Evolutionary conservation across 2,797 vertebrate species (phyloP), one percentile per base, ranked within the genome.

Genomic region (Brachyalestes nurse): DNA sequence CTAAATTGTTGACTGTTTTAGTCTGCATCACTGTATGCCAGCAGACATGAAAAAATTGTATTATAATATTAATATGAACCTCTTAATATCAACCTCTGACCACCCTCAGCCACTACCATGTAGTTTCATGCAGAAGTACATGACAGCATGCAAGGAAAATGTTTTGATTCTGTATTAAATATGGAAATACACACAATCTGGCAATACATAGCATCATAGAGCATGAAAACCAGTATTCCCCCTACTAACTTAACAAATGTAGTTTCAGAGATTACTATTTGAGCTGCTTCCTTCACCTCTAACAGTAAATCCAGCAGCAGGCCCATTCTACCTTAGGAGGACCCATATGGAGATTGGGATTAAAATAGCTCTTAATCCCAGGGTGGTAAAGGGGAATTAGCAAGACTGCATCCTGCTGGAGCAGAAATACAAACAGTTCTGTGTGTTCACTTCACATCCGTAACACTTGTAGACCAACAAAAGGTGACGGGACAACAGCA

Each of bases 341-440:
- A 81, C 86, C 88, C 91, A 93, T 91, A 93, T 91, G 90, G 90
- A 77, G 90, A 91, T 87, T 90, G 89, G 88, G 92, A 94, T 93
- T 93, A 93, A 91, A 93, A 93, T 91, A 91, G 89, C 84, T 75
- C 89, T 86, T 94, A 95, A 95, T 94, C 94, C 92, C 81, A 58
- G 72, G 75, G 84, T 88, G 87, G 88, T 86, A 89, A 90, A 90
- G 90, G 88, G 91, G 92, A 92, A 91, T 93, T 93, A 93, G 89
- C 87, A 87, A 86, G 86, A 88, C 85, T 87, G 88, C 86, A 86
- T 89, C 86, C 86, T 53, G 10, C n/a, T 71, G 75, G 82, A 78
- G 85, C 88, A 87, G 83, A 55, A 80, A 83, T 45, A 53, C 8
- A 85, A 85, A 87, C 87, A 87, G 84, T 62, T 2, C 42, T 67